phyloP scores from a whole-genome alignment of 23 tunicate species.

The Clavelina lepadiformis region DNA sequence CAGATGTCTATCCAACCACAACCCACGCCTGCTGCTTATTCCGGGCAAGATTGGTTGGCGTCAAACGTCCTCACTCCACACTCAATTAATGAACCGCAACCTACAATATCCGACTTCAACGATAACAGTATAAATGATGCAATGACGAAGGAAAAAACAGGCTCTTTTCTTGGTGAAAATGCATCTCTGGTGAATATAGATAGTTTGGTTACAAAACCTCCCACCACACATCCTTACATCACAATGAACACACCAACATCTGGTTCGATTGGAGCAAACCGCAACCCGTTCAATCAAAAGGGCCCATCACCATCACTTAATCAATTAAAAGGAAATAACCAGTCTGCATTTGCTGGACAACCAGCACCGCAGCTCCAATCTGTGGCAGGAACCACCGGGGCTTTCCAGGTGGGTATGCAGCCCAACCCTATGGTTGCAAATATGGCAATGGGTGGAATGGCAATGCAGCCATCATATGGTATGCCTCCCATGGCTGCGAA shows the following conservation, averaged over 20 bases:
- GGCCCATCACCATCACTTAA: slow-evolving; percentile 63
- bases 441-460: no score
- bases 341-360: slow-evolving; percentile 11
- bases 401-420: no score
- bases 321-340: slow-evolving; percentile 42
- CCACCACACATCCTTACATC: slow-evolving; percentile 34
- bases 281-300: slow-evolving; percentile 69
- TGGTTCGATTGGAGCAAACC: slow-evolving; percentile 19
- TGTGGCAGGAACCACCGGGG: no score
- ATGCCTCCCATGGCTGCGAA: no score
- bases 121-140: no score
- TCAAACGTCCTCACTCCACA: slow-evolving; percentile 7
- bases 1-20: slow-evolving; percentile 18
- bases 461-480: no score
- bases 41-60: slow-evolving; percentile 18
- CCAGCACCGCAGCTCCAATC: no score
- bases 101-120: neutral
- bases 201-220: slow-evolving; percentile 31
- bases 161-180: slow-evolving; percentile 53
- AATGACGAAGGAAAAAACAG: slow-evolving; percentile 31
- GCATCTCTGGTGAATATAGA: slow-evolving; percentile 70
- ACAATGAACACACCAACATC: slow-evolving; percentile 20
- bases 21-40: neutral
- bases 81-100: neutral
- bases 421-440: no score